Evolutionary conservation across 1,140 invertebrate genomes (phyloP), one percentile per base, ranked within the genome.

Genomic region (Halyomorpha halys): DNA sequence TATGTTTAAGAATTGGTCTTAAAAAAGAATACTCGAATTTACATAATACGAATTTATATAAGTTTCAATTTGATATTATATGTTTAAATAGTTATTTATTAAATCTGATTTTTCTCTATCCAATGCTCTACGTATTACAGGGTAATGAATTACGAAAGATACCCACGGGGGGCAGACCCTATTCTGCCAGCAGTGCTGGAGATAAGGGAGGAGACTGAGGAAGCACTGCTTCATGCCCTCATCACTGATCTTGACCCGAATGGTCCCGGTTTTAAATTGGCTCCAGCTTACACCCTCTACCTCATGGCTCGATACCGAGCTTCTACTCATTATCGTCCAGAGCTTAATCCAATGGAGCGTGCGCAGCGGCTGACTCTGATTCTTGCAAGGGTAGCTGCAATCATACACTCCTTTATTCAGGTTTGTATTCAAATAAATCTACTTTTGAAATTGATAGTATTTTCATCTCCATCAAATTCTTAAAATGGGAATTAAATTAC

Each of bases 201-300:
- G 77, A 94, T 97, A 72, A 85, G 92, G 23, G 92, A 97, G 77
- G 93, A 94, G 65, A 90, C 87, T 16, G 94, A 97, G 77, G 91
- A 94, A 73, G 83, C 86, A 47, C 94, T 97, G 75, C 78, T 97
- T 18, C 83, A 86, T 67, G 85, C 88, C 15, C 85, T 95, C 65
- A 89, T 97, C 67, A 85, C 87, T 14, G 86, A 93, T 68, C 81
- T 95, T 53, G 92, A 95, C 75, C 89, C 89, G 23, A 86, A 85
- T 69, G 83, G 84, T 56, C 86, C 87, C 19, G 86, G 87, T 63
- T 91, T 91, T 75, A 89, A 90, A 74, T 78, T 98, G 49, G 90
- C 94, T 1, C 94, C 94, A 0, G 94, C 94, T 6, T 98, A 97
- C 74, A 91, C 92, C 0, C 80, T 97, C 3, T 98, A 98, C 75